phyloP scores from a whole-genome alignment of 2,113 vertebrate species.

The Oophaga pumilio region DNA sequence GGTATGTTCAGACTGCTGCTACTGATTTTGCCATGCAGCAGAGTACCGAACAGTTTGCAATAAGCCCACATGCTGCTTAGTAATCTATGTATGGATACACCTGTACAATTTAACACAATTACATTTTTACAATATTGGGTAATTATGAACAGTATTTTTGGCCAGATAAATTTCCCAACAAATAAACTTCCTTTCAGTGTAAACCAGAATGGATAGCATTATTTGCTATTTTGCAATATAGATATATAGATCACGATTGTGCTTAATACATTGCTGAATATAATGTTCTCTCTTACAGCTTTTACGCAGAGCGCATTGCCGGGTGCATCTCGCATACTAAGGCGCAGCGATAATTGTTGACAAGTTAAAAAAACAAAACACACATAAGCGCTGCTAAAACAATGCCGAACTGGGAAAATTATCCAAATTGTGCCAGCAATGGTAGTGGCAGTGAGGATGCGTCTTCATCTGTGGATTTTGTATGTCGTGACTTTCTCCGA shows the following conservation, averaged over 20 bases:
- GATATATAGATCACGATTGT: background rate
- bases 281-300: conserved; percentile 55
- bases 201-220: no score
- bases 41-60: no score
- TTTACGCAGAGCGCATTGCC: conserved; percentile 51
- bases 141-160: no score
- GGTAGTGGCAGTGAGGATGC: conserved; percentile 73
- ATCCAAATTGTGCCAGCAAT: conserved; percentile 73
- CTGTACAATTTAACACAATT: no score
- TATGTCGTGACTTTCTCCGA: conserved; percentile 93
- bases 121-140: no score
- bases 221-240: background rate
- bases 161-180: no score
- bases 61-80: no score
- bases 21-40: no score
- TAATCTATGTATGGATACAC: no score
- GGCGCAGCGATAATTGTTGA: conserved; percentile 47
- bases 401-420: conserved; percentile 92
- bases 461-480: conserved; percentile 75
- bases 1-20: no score
- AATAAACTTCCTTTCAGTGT: no score
- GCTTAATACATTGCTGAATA: conserved; percentile 28
- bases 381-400: conserved; percentile 48
- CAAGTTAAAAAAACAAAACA: background rate
- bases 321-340: conserved; percentile 39